These are phyloP conservation scores for Nerophis ophidion DNA, from an alignment of 2,113 vertebrate species.

Conservation along the genomic window DNA sequence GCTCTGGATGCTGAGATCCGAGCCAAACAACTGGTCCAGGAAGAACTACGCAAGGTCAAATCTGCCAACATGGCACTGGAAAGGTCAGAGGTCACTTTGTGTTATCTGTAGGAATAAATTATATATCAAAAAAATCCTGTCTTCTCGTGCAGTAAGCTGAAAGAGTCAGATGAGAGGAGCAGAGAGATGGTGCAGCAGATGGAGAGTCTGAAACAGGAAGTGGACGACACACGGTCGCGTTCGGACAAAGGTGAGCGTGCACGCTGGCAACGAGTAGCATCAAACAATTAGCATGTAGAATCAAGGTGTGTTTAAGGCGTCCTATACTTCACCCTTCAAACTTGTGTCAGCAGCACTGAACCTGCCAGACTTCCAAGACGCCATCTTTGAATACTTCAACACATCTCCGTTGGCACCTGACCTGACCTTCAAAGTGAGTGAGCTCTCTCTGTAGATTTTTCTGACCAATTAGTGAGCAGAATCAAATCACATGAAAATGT, in stretches of 20 bases:
- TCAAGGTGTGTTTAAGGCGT: no score
- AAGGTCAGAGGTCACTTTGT: constrained; percentile 72
- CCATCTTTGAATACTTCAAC: constrained; percentile 98
- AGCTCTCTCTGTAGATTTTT: background rate
- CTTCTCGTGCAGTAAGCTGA: constrained; percentile 79
- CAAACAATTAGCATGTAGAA: no score
- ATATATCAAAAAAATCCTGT: no score
- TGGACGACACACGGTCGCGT: constrained; percentile 82
- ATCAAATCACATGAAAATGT: constrained; percentile 19
- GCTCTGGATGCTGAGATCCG: constrained; percentile 93
- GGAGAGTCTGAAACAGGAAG: constrained; percentile 84
- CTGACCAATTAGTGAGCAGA: background rate
- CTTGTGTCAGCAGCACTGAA: constrained; percentile 77
- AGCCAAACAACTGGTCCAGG: constrained; percentile 91
- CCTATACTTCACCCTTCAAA: background rate
- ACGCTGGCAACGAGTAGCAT: no score
- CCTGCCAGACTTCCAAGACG: constrained; percentile 91
- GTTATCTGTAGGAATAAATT: no score
- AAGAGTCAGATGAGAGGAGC: constrained; percentile 81
- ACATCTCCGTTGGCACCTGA: constrained; percentile 91
- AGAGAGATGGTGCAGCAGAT: constrained; percentile 82
- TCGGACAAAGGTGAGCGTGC: constrained; percentile 76
- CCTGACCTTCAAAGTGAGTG: constrained; percentile 90
- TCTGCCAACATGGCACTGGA: constrained; percentile 84
- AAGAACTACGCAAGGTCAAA: constrained; percentile 87